Base-by-base conservation (phyloP, 2,113 vertebrate species). In the Microtus ochrogaster region DNA sequence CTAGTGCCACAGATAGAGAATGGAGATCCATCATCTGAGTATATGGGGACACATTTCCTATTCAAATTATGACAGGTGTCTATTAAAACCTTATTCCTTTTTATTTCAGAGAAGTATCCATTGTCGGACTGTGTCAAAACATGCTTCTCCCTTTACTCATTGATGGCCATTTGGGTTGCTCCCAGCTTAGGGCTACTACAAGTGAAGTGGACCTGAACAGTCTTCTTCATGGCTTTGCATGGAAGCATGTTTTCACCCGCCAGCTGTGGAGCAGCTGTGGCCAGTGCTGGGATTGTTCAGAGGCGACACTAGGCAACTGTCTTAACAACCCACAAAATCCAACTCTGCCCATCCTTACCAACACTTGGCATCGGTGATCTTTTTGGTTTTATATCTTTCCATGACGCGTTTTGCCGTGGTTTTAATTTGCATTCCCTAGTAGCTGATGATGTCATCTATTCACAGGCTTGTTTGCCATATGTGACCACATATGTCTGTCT, bases 341-440 rank as follows among this genome's bases (percentile, higher is more conserved):
- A 52, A 14, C 76, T 91, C 1, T 85, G 26, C 49, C 58, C 5
- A 11, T 89, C 65, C 66, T 96, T 22, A 5, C 41, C 49, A 95
- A 79, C 17, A 44, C 5, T 49, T 94, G 47, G 39, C 22, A 68
- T 41, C 36, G 21, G 88, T 39, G n/a, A 7, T 85, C 73, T 61
- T 90, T 82, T 91, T 47, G 26, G 47, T 87, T 87, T 93, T 93
- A 55, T 81, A 92, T 24, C 55, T 93, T 94, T 33, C 49, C 41
- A 95, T 89, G 47, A 83, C 61, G 5, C 33, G 30, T 28, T n/a
- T 13, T 49, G 65, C 10, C 39, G 26, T 68, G 30, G 66, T 83
- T 95, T 95, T 79, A 61, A 91, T 65, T 81, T 14, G 7, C 4
- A 58, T 70, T 91, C 55, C n/a, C 26, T 88, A n/a, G 16, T 68